Conservation (phyloP, 2,888 invertebrate genomes). For the Drosophila buzzatii region DNA sequence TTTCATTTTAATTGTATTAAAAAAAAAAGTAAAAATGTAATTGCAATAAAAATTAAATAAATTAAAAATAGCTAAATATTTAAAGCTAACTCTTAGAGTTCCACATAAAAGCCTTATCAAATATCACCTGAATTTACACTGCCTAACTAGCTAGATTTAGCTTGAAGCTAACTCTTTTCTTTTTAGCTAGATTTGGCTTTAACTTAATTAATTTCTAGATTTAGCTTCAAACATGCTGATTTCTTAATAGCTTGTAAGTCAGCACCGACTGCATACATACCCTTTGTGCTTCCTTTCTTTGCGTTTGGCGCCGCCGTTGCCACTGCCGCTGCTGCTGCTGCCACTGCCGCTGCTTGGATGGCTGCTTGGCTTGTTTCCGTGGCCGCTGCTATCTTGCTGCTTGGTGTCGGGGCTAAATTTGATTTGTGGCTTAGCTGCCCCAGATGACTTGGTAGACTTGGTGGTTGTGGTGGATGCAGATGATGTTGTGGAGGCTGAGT, state of each 20-base stretch:
- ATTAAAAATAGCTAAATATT: too few relatives aligned
- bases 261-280: slow-evolving; percentile 73
- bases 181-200: background rate
- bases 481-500: slow-evolving; percentile 86
- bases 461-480: slow-evolving; percentile 86
- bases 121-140: too few relatives aligned
- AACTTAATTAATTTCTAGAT: background rate
- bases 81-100: too few relatives aligned
- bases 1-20: too few relatives aligned
- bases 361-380: slow-evolving; percentile 86
- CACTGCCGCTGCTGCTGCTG: slow-evolving; percentile 73
- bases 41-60: too few relatives aligned
- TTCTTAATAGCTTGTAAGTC: background rate
- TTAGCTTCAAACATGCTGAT: background rate
- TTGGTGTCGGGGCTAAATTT: slow-evolving; percentile 86
- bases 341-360: slow-evolving; percentile 77
- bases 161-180: too few relatives aligned
- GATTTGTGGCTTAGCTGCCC: slow-evolving; percentile 84
- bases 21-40: too few relatives aligned
- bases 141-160: too few relatives aligned
- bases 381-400: slow-evolving; percentile 86
- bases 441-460: slow-evolving; percentile 88
- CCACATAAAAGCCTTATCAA: too few relatives aligned
- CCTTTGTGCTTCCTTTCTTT: slow-evolving; percentile 87
- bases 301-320: slow-evolving; percentile 86